Evolutionary conservation across 2,888 invertebrate genomes (phyloP), one percentile per base, ranked within the genome.

Genomic region (Andrena trimmerana): DNA sequence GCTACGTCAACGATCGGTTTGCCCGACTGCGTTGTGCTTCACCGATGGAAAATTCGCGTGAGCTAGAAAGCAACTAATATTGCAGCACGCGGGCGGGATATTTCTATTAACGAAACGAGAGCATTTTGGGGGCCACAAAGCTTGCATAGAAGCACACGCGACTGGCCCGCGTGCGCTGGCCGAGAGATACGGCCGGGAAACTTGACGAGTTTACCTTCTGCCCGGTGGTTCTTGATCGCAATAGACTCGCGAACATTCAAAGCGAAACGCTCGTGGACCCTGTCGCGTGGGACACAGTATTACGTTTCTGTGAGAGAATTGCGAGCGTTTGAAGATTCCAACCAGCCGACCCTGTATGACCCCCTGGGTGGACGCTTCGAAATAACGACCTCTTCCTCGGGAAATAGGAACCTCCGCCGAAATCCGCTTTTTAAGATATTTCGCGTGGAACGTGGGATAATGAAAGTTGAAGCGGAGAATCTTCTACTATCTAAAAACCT

Each of bases 161-260:
- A 50, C 8, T 13, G 8, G 24, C 33, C 2, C 8, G 10, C 24
- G 54, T 4, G 27, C 69, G 2, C 8, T 6, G 13, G 5, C 2
- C 42, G 59, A 42, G 57, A 70, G 36, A 70, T 27, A 68, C 69
- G 48, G 24, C 31, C 48, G 36, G 33, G 60, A 59, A 68, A 63
- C 67, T 65, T 48, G 29, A 16, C 31, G 66, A 50, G 73, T 83
- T 77, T 78, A 42, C 68, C 74, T 83, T 83, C 68, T 74, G 67
- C 67, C 29, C 24, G 16, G 48, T 20, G 83, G 24, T 75, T 69
- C 73, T 75, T 66, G 72, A 70, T 78, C 78, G 83, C 66, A 83
- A 82, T 83, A 66, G 83, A 82, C 77, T 31, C 13, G 68, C 24
- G 24, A 31, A 50, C 33, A 29, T 50, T 77, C 72, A 68, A 69